Evolutionary conservation across 1,140 invertebrate species (phyloP), one percentile per base, ranked within the genome.

Genomic region (Diabrotica virgifera): DNA sequence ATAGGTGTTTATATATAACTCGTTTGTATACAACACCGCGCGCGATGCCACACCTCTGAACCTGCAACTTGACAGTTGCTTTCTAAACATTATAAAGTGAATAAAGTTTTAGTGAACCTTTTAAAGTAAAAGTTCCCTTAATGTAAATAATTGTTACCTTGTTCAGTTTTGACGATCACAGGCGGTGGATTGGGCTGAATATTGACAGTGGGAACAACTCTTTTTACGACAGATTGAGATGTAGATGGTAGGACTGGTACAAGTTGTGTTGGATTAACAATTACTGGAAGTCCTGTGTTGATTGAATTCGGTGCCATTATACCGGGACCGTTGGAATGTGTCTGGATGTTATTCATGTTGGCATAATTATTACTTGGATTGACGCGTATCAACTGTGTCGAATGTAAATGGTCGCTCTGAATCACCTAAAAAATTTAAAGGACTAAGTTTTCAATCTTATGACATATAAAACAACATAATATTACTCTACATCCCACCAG

Each of bases 251-350:
- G 80, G 46, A 90, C 84, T 24, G 88, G 88, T 60, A 91, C 77
- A 55, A 90, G 77, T 75, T 90, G 87, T 69, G 84, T 90, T 7
- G 89, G 88, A 66, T 88, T 85, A 52, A 90, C 88, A 71, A 90
- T 90, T 14, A 91, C 88, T 53, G 88, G 85, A 72, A 87, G 58
- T 52, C 71, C 71, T 51, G 68, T 64, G 57, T 63, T 69, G n/a
- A 59, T 66, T 35, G 66, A 61, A 54, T 67, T 72, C 6, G 68
- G 37, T 55, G 59, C 64, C 36, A 71, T 52, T 36, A 66, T 37
- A 52, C 67, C 67, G 38, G 59, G 52, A 14, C 59, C 60, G 36
- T 53, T 62, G 57, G 69, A 66, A 68, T 71, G 67, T 59, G 66
- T 58, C 61, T 67, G 61, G 61, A 70, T 54, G 68, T 66, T 70